These are phyloP conservation scores for Meda fulgida DNA, from an alignment of 2,797 vertebrate species.

Conservation along the genomic window DNA sequence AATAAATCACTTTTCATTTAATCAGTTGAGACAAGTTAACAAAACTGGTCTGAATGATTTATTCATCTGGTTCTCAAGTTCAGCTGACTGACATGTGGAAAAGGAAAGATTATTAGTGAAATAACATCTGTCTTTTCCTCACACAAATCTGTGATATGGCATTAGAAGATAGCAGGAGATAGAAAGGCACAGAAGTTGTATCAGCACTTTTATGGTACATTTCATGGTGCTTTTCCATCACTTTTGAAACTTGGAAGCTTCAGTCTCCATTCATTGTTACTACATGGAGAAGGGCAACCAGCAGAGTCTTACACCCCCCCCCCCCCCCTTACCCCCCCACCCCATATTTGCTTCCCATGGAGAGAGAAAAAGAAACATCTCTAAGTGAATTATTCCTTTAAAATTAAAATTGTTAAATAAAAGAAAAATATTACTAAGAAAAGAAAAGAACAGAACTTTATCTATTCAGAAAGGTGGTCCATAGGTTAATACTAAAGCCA, in stretches of 20 bases:
- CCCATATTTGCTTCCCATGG: not conserved
- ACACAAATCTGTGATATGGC: not conserved
- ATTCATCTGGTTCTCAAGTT: not conserved
- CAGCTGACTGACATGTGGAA: not conserved
- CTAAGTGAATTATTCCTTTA: not conserved
- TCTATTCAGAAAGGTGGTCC: constrained; percentile 60
- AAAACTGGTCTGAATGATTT: not conserved
- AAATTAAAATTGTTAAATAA: constrained; percentile 37
- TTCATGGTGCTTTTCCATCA: not conserved
- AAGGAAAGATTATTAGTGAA: not conserved
- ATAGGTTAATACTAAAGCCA: constrained; percentile 73
- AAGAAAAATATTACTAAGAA: constrained; percentile 34
- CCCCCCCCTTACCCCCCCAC: no score
- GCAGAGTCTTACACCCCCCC: no score
- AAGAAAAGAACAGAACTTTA: not conserved
- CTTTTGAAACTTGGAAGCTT: not conserved
- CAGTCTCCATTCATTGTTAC: not conserved
- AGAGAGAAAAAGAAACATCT: not conserved
- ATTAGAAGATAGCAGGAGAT: not conserved
- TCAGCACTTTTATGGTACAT: not conserved
- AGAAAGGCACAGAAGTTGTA: not conserved
- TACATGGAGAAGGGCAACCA: not conserved
- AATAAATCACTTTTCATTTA: not conserved
- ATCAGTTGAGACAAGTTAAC: not conserved
- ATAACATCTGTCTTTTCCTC: not conserved